phyloP scores from a whole-genome alignment of 1,140 invertebrate species.

The Muscidifurax raptorellus region DNA sequence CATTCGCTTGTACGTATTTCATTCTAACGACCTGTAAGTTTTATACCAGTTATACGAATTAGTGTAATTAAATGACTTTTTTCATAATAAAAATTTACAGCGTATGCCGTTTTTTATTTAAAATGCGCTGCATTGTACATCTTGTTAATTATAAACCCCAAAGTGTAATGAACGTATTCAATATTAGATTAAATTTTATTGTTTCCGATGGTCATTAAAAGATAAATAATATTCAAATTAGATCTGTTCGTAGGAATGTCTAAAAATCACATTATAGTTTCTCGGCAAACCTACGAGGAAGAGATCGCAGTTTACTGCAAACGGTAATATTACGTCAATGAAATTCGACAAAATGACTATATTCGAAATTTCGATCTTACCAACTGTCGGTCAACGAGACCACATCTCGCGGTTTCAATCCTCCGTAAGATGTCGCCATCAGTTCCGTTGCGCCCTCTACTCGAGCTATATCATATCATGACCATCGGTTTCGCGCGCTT shows the following conservation, averaged over 20 bases:
- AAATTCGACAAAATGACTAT: too few species aligned
- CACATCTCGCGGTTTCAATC: background rate
- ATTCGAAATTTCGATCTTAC: background rate
- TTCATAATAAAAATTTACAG: slow-evolving; percentile 55
- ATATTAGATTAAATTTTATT: too few species aligned
- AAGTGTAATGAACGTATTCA: too few species aligned
- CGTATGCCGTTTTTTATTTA: slow-evolving; percentile 22
- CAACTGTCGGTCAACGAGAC: background rate
- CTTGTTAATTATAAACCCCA: background rate
- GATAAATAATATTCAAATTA: too few species aligned
- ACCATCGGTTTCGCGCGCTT: background rate
- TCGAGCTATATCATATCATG: background rate
- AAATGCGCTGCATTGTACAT: background rate
- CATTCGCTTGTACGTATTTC: slow-evolving; percentile 47
- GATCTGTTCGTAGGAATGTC: too few species aligned
- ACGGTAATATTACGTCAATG: too few species aligned
- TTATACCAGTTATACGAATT: slow-evolving; percentile 49
- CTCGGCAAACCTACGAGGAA: too few species aligned
- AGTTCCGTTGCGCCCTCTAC: background rate
- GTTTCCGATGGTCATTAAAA: too few species aligned
- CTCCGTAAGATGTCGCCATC: background rate
- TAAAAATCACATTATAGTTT: too few species aligned
- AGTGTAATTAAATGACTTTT: slow-evolving; percentile 57
- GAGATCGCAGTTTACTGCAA: too few species aligned
- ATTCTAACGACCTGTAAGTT: slow-evolving; percentile 52